Base-by-base conservation (phyloP, 1,140 invertebrate genomes). In the Drosophila sp. region DNA sequence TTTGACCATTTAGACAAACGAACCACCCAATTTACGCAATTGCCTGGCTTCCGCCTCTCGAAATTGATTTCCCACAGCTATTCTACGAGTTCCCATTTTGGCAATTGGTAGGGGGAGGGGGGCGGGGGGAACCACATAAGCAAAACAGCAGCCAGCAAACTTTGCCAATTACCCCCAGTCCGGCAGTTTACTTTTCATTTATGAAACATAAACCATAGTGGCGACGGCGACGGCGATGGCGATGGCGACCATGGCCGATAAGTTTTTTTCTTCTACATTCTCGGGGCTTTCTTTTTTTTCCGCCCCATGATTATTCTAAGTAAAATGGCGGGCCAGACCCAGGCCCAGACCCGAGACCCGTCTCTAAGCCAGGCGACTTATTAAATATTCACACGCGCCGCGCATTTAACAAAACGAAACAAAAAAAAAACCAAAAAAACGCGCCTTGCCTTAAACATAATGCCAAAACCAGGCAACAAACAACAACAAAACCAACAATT, bases 381-480 rank as follows among this genome's bases (percentile, higher is more conserved):
- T 90, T 90, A 90, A 90, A 90, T 90, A 90, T 90, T 90, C 85
- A 90, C 85, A 90, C 85, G 86, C 86, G 86, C 86, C 81, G 76
- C 86, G 85, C 85, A 90, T 90, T 90, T 85, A 90, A 81, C 86
- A 90, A 90, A 86, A 87, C 83, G 71, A 73, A 87, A 77, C 76
- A 58, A 58, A 58, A 55, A 58, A 55, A 38, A 17, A 17, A 17
- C 17, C 17, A 35, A 35, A 65, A 64, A 73, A 73, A 72, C 66
- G 72, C 68, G 76, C 61, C 56, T 50, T 27, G 44, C 44, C 44
- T 50, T 27, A 27, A 50, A 50, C 44, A 50, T 50, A 50, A 41
- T 47, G 40, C 57, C 50, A 40, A 29, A 35, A 27, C 60, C 60
- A 44, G 55, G 62, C 35, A 50, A 33, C 30, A 35, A 17, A 41